These are phyloP conservation scores for Nomada flava DNA, from an alignment of 2,888 invertebrate species.

Conservation along the genomic window DNA sequence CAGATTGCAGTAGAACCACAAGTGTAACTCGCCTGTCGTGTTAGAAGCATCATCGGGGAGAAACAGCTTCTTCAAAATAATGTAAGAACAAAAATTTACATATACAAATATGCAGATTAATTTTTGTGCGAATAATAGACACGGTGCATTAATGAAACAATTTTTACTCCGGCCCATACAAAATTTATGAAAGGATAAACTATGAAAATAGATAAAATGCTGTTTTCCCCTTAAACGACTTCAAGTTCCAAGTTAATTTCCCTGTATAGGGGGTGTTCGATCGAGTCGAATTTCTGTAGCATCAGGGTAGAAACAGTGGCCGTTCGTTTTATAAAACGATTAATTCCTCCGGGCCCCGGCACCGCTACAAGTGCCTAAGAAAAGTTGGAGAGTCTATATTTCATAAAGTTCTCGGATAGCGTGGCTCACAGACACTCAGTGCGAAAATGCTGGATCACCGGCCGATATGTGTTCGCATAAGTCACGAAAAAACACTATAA, in stretches of 20 bases:
- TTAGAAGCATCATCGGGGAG: not conserved
- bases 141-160: not conserved
- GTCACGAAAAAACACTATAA: slow-evolving; percentile 45
- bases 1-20: not conserved
- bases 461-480: slow-evolving; percentile 43
- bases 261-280: not conserved
- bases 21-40: not conserved
- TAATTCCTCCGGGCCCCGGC: slow-evolving; percentile 9
- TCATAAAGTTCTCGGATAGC: slow-evolving; percentile 43
- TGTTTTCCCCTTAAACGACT: too few relatives aligned
- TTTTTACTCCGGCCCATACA: too few relatives aligned
- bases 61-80: not conserved
- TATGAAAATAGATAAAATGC: too few relatives aligned
- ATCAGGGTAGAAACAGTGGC: not conserved
- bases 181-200: too few relatives aligned
- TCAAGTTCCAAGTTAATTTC: not conserved
- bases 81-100: not conserved
- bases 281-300: not conserved
- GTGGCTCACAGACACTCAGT: slow-evolving; percentile 47
- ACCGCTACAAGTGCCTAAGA: not conserved
- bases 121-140: too few relatives aligned
- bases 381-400: slow-evolving; percentile 38
- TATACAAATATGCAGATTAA: not conserved
- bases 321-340: slow-evolving; percentile 33
- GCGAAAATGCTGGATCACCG: slow-evolving; percentile 50